phyloP scores from a whole-genome alignment of 1,140 invertebrate species.

The Armadillidium nasatum region DNA sequence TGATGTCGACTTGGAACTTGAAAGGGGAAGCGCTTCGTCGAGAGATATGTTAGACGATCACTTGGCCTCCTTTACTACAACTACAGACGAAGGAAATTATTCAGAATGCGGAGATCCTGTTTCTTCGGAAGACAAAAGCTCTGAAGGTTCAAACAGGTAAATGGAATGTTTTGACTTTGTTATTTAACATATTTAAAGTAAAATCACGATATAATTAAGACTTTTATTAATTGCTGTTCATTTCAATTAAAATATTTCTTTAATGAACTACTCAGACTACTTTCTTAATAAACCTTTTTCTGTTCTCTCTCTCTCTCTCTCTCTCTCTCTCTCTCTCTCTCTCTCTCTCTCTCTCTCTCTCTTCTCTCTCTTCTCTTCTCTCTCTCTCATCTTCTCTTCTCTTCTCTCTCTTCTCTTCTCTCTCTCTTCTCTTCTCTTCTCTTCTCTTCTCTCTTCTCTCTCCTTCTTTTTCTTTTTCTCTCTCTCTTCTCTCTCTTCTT shows the following conservation, averaged over 20 bases:
- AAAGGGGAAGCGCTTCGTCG: slow-evolving; percentile 28
- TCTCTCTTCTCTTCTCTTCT: too few relatives aligned
- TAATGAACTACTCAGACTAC: too few relatives aligned
- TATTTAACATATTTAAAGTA: too few relatives aligned
- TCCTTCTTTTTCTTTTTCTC: too few relatives aligned
- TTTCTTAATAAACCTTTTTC: too few relatives aligned
- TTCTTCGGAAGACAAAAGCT: slow-evolving; percentile 47
- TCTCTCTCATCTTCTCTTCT: too few relatives aligned
- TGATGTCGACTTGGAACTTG: slow-evolving; percentile 29
- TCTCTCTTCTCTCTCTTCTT: too few relatives aligned
- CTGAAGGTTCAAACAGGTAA: slow-evolving; percentile 48
- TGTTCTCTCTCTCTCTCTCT: slow-evolving; percentile 1
- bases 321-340: neutral
- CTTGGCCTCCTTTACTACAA: slow-evolving; percentile 46
- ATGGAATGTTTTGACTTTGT: slow-evolving; percentile 13
- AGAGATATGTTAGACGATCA: slow-evolving; percentile 41
- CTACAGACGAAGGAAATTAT: slow-evolving; percentile 49
- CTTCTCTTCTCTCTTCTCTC: too few relatives aligned
- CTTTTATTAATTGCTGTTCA: neutral
- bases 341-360: neutral
- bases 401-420: too few relatives aligned
- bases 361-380: neutral
- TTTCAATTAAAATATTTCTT: neutral
- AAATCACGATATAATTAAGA: too few relatives aligned
- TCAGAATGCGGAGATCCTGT: slow-evolving; percentile 49